These are phyloP conservation scores for Koerneria pararmatus DNA, from an alignment of 2,888 invertebrate species.

Conservation along the genomic window DNA sequence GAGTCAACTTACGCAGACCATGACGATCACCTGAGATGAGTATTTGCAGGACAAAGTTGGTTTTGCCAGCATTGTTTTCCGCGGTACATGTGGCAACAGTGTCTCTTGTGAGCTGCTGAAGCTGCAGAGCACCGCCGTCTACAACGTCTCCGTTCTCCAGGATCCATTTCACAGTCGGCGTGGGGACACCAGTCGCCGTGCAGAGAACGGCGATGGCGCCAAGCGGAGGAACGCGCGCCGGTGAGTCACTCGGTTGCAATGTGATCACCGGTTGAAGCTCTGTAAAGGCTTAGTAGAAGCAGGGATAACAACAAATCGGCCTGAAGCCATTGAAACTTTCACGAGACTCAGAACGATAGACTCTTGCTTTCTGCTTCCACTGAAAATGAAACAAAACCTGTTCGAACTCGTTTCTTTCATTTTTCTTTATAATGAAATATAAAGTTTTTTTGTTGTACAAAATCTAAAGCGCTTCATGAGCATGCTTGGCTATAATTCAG, in stretches of 20 bases:
- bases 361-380: too few species aligned
- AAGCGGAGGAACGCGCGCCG: conserved; percentile 44
- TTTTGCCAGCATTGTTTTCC: conserved; percentile 55
- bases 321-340: too few species aligned
- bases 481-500: neutral
- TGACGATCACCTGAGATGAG: conserved; percentile 33
- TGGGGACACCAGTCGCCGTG: conserved; percentile 47
- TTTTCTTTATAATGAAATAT: neutral
- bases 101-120: conserved; percentile 38
- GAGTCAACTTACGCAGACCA: neutral
- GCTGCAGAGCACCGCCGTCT: conserved; percentile 30
- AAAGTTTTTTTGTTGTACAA: neutral
- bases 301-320: too few species aligned
- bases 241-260: too few species aligned
- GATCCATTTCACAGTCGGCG: conserved; percentile 40
- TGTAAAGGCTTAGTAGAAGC: too few species aligned
- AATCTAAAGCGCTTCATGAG: too few species aligned
- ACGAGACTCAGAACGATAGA: too few species aligned
- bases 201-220: conserved; percentile 47
- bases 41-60: conserved; percentile 44
- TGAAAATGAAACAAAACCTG: conserved; percentile 22
- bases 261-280: too few species aligned
- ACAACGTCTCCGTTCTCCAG: conserved; percentile 29
- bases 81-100: conserved; percentile 51
- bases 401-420: neutral